Evolutionary conservation across 1,140 invertebrate genomes (phyloP).

Genomic region (Halictus rubicundus): DNA sequence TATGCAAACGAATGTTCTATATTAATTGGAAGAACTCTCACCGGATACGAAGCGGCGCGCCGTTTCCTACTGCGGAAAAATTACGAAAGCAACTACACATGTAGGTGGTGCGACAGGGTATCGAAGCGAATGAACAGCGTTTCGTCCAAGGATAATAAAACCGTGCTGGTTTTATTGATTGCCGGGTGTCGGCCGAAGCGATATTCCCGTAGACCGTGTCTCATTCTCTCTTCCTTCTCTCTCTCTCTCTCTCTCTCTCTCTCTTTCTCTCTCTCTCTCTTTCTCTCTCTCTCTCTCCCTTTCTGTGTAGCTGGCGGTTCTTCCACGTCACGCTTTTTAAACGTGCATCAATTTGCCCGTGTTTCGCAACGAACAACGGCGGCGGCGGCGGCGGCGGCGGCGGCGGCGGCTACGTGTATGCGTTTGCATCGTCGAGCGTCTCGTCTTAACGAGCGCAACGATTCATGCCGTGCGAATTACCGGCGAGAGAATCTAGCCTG

Average conservation of each 20-base stretch:
- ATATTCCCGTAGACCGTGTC: not conserved
- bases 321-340: constrained; percentile 47
- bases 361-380: constrained; percentile 25
- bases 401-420: not conserved
- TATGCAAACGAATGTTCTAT: too few relatives aligned
- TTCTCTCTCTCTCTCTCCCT: not conserved
- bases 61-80: too few relatives aligned
- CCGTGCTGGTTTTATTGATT: constrained; percentile 32
- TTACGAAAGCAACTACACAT: too few relatives aligned
- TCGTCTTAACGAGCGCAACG: constrained; percentile 37
- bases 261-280: not conserved
- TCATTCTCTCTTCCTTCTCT: too few relatives aligned
- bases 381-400: not conserved
- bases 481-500: not conserved
- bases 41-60: too few relatives aligned
- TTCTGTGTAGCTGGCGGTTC: not conserved
- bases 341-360: constrained; percentile 41
- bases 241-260: not conserved
- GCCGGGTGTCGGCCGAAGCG: not conserved
- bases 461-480: constrained; percentile 26
- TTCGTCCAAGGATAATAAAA: constrained; percentile 17
- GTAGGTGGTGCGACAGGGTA: too few relatives aligned
- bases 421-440: not conserved
- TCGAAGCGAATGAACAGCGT: not conserved
- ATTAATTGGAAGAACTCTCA: too few relatives aligned